A percentile compares a stretch with the other conserved stretches of the same genome.
phyloP scores from a whole-genome alignment of 2,113 vertebrate species.

The Ammospiza caudacuta region DNA sequence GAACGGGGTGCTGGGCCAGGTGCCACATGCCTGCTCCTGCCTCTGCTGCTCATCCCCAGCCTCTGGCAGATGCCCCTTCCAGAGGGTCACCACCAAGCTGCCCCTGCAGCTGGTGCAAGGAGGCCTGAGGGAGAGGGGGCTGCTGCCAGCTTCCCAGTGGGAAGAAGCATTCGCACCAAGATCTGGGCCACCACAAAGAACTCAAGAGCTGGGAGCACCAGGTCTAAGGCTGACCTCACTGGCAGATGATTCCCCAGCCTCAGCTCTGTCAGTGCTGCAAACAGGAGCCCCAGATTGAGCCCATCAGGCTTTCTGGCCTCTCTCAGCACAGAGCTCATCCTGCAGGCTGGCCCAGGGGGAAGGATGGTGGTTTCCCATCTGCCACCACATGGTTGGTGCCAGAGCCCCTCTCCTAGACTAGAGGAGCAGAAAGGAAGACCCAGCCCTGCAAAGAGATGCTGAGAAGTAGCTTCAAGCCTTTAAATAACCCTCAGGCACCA shows the following conservation, averaged over 20 bases:
- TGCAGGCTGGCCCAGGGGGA: background rate
- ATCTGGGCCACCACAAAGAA: background rate
- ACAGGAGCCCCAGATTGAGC: background rate
- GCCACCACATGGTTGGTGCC: background rate
- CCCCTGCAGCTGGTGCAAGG: background rate
- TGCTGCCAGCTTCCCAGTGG: accelerated
- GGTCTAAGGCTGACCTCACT: background rate
- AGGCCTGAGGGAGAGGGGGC: accelerated
- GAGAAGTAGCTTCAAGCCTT: background rate
- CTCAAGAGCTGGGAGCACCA: background rate
- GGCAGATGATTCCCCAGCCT: background rate
- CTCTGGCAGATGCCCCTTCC: background rate
- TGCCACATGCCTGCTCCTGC: background rate
- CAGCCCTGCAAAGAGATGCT: background rate
- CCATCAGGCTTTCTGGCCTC: accelerated
- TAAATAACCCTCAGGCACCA: background rate
- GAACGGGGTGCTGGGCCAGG: background rate
- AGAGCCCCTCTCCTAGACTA: background rate
- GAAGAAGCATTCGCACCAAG: background rate
- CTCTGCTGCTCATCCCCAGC: background rate
- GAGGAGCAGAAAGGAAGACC: background rate
- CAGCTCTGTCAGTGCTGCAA: background rate
- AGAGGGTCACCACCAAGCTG: background rate
- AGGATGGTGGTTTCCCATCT: background rate
- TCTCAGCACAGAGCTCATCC: background rate